Conservation (phyloP, 2,113 vertebrate genomes). For the Rhinichthys klamathensis region DNA sequence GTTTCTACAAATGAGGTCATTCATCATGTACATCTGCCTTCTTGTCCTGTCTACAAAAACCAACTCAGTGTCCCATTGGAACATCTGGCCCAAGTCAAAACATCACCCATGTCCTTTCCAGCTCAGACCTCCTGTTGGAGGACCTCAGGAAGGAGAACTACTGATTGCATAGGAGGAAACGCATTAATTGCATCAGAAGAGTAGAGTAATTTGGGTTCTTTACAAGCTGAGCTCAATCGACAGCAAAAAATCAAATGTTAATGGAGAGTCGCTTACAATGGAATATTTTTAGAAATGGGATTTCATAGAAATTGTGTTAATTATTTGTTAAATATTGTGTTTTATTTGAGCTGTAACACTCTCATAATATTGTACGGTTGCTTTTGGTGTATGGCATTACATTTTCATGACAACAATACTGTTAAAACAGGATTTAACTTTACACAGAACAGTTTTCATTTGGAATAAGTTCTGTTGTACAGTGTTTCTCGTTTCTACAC, state of each 20-base stretch:
- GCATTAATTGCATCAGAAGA: background rate
- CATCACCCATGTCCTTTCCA: conserved; percentile 38
- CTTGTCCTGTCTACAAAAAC: conserved; percentile 39
- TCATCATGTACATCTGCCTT: conserved; percentile 51
- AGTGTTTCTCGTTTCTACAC: background rate
- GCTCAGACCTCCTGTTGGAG: background rate
- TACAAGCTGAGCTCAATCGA: no score
- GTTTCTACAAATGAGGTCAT: conserved; percentile 55
- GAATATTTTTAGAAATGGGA: background rate
- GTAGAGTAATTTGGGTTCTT: no score
- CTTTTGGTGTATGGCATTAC: background rate
- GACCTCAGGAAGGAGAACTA: conserved; percentile 22
- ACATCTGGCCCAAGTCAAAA: conserved; percentile 59
- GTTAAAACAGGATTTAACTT: background rate
- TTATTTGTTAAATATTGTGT: no score
- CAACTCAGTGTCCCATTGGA: conserved; percentile 39
- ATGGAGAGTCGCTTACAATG: background rate
- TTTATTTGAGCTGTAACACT: no score
- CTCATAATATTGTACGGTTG: no score
- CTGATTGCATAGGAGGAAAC: background rate
- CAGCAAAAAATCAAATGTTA: background rate
- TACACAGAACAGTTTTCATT: no score
- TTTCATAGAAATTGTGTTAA: no score
- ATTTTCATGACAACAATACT: background rate
- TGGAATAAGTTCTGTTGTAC: no score